Evolutionary conservation across 2,888 invertebrate genomes (phyloP).

Genomic region (Salpingus planirostris): DNA sequence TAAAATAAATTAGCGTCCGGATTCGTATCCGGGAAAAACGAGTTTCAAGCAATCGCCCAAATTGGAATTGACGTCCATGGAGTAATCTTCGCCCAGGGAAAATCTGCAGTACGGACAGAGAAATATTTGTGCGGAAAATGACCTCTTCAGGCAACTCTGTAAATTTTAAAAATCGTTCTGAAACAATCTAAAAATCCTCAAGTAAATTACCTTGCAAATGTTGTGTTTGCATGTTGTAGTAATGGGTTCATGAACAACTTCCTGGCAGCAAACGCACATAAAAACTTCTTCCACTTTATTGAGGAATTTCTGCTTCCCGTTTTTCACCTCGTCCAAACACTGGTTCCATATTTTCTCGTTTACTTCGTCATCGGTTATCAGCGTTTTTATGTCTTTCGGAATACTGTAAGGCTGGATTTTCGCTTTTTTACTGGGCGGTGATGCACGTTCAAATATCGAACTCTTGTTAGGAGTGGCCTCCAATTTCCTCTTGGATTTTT

Average conservation of each 20-base stretch:
- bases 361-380: conserved; percentile 48
- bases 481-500: conserved; percentile 19
- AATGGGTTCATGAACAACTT: conserved; percentile 59
- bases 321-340: conserved; percentile 43
- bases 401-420: conserved; percentile 35
- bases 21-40: conserved; percentile 61
- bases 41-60: conserved; percentile 48
- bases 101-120: conserved; percentile 63
- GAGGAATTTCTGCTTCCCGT: conserved; percentile 54
- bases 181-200: conserved; percentile 3
- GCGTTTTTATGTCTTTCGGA: conserved; percentile 30
- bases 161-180: conserved; percentile 8
- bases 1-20: conserved; percentile 16
- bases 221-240: conserved; percentile 69
- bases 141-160: conserved; percentile 52
- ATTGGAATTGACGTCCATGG: conserved; percentile 48
- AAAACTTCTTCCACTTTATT: conserved; percentile 57
- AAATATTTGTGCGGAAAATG: conserved; percentile 54
- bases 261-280: conserved; percentile 73
- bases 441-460: conserved; percentile 22
- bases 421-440: conserved; percentile 36
- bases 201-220: conserved; percentile 59
- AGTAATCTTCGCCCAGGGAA: conserved; percentile 48
- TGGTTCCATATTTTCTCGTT: conserved; percentile 64
- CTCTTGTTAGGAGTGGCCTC: conserved; percentile 1